Conservation (phyloP, 2,888 invertebrate genomes). For the Ormyrus nitidulus region DNA sequence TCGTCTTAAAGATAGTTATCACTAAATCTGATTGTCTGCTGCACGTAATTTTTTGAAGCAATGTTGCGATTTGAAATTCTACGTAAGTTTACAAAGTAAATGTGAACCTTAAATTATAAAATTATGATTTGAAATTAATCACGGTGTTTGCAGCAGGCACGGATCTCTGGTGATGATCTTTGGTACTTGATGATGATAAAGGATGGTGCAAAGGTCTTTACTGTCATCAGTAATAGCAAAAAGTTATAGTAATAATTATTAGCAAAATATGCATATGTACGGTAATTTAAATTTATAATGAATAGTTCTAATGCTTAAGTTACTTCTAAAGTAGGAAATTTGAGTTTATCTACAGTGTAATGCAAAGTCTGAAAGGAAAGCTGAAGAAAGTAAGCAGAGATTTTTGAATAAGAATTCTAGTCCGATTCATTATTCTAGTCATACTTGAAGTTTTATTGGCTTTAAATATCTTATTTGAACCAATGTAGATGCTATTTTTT, state of each 20-base stretch:
- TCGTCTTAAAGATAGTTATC: slow-evolving; percentile 59
- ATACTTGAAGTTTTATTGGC: slow-evolving; percentile 61
- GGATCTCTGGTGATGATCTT: slow-evolving; percentile 35
- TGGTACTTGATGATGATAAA: slow-evolving; percentile 48
- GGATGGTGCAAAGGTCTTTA: slow-evolving; percentile 33
- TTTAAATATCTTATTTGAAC: slow-evolving; percentile 54
- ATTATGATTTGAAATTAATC: slow-evolving; percentile 17
- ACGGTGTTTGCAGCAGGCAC: slow-evolving; percentile 22
- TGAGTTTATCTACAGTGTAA: slow-evolving; percentile 37
- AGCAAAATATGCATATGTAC: slow-evolving; percentile 44
- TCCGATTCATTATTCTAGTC: slow-evolving; percentile 72
- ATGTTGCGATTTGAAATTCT: slow-evolving; percentile 31
- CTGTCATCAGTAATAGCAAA: slow-evolving; percentile 39
- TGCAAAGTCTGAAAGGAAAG: slow-evolving; percentile 47
- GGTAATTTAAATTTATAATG: slow-evolving; percentile 40
- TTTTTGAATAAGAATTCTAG: slow-evolving; percentile 68
- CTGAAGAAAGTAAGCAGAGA: slow-evolving; percentile 43
- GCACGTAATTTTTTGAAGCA: slow-evolving; percentile 67
- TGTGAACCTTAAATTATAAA: slow-evolving; percentile 4
- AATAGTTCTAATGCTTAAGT: slow-evolving; percentile 37
- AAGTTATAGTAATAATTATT: slow-evolving; percentile 45
- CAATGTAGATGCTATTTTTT: slow-evolving; percentile 19
- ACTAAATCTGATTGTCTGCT: slow-evolving; percentile 64
- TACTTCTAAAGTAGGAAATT: slow-evolving; percentile 44
- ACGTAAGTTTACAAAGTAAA: slow-evolving; percentile 15